These are phyloP conservation scores for Panulirus ornatus DNA, from an alignment of 1,140 invertebrate genomes.

Conservation along the genomic window DNA sequence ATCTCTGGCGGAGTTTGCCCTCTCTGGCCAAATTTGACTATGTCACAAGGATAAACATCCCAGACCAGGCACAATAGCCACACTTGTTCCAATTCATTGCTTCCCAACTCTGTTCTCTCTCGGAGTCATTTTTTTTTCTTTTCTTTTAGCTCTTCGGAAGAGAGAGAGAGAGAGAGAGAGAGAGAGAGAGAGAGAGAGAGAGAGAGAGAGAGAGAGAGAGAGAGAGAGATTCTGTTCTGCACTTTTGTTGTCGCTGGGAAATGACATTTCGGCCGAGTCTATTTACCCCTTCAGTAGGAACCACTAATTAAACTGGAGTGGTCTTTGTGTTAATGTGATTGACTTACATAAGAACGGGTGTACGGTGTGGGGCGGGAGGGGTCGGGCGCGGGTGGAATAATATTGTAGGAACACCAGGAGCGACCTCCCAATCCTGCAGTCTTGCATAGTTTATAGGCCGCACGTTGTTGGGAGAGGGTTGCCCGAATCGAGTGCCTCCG, in stretches of 20 bases:
- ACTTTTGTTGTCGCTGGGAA: not conserved
- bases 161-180: not conserved
- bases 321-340: conserved; percentile 17
- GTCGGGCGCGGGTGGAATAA: not conserved
- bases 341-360: not conserved
- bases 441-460: not conserved
- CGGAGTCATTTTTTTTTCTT: not conserved
- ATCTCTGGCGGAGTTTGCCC: not conserved
- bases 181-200: not conserved
- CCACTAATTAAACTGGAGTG: conserved; percentile 54
- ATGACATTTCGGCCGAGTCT: conserved; percentile 36
- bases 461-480: too few relatives aligned
- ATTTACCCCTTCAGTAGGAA: conserved; percentile 49
- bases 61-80: not conserved
- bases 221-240: not conserved
- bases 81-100: conserved; percentile 40
- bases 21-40: conserved; percentile 18
- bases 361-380: conserved; percentile 17
- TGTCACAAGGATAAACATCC: conserved; percentile 18
- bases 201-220: not conserved
- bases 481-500: too few relatives aligned
- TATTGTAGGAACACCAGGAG: conserved; percentile 4
- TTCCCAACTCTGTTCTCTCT: not conserved
- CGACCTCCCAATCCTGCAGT: not conserved
- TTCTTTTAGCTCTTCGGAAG: not conserved